Conservation (phyloP, 2,113 vertebrate genomes). For the Corythaixoides concolor region DNA sequence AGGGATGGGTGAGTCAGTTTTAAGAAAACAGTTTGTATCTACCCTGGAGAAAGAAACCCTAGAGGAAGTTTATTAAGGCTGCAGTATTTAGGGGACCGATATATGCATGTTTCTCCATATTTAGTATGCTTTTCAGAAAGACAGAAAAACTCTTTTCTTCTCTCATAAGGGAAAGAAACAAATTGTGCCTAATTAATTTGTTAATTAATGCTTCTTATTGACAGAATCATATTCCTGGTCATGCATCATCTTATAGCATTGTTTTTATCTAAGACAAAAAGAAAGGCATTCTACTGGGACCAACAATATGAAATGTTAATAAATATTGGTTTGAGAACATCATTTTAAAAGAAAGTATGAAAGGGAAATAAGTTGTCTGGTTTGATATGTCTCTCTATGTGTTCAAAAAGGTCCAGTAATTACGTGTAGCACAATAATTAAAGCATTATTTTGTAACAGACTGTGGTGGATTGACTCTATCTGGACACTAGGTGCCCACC, state of each 20-base stretch:
- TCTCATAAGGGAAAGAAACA: constrained; percentile 1
- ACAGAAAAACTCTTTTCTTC: neutral
- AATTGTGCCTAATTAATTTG: constrained; percentile 39
- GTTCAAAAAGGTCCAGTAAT: neutral
- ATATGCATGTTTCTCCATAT: neutral
- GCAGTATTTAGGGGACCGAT: neutral
- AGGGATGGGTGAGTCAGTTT: constrained; percentile 16
- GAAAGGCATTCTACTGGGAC: neutral
- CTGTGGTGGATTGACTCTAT: neutral
- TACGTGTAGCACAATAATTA: neutral
- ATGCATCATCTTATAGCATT: constrained; percentile 7
- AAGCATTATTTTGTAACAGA: neutral
- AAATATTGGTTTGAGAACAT: neutral
- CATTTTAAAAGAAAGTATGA: neutral
- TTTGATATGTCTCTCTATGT: neutral
- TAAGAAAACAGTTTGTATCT: constrained; percentile 52
- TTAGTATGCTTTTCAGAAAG: constrained; percentile 16
- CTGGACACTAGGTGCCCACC: too few relatives aligned
- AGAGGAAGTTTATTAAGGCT: constrained; percentile 41
- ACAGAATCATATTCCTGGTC: constrained; percentile 7
- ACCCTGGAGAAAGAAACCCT: constrained; percentile 33
- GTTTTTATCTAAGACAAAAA: neutral
- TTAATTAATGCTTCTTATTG: constrained; percentile 54
- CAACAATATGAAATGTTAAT: neutral
- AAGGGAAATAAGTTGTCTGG: neutral